A percentile compares a stretch with the other conserved stretches of the same genome.
These are phyloP conservation scores for Littorina saxatilis DNA, from an alignment of 1,140 invertebrate genomes.

Conservation along the genomic window DNA sequence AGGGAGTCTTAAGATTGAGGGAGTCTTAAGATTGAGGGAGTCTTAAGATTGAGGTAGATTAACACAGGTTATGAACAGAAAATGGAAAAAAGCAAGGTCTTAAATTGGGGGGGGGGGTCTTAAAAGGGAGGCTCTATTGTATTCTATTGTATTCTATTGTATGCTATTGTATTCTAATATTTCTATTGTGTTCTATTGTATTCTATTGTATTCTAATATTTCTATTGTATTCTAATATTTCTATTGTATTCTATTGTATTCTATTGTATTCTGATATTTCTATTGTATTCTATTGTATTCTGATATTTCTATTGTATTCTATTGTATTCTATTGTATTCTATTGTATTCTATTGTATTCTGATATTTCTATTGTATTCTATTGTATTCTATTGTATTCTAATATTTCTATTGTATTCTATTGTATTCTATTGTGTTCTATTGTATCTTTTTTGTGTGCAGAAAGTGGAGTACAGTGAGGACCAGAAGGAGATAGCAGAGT, in stretches of 20 bases:
- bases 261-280: neutral
- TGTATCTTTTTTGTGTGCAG: conserved; percentile 9
- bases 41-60: too few relatives aligned
- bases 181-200: neutral
- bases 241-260: neutral
- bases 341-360: neutral
- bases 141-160: too few relatives aligned
- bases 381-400: neutral
- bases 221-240: too few relatives aligned
- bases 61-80: too few relatives aligned
- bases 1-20: too few relatives aligned
- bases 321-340: neutral
- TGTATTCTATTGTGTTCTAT: neutral
- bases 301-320: neutral
- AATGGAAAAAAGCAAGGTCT: too few relatives aligned
- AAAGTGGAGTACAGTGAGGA: conserved; percentile 18
- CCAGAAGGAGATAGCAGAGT: conserved; percentile 20
- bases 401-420: too few relatives aligned
- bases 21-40: too few relatives aligned
- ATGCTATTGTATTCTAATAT: neutral
- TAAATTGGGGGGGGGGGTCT: too few relatives aligned
- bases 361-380: neutral
- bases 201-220: neutral
- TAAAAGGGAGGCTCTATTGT: too few relatives aligned
- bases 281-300: neutral